Evolutionary conservation across 2,113 vertebrate species (phyloP), one percentile per base, ranked within the genome.

Genomic region (Sisor rabdophorus): DNA sequence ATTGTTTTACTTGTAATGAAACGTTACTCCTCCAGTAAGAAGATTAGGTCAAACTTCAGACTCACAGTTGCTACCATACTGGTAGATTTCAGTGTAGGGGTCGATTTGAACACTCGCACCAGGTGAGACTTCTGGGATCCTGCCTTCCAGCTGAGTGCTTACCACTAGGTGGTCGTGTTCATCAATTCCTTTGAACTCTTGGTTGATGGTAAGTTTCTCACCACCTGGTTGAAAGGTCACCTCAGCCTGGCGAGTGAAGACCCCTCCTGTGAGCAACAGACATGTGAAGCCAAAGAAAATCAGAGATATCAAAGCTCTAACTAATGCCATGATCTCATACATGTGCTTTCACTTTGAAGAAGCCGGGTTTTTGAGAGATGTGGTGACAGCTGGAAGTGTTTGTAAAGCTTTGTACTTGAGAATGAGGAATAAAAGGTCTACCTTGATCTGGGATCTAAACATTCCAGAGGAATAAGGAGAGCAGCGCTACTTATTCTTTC

Each of bases 81-180:
- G 95, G 83, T 97, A 97, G 50, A 96, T 89, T 84, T 98, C 96
- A 0, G 86, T 91, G 85, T 98, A 98, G 0, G 95, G 94, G 44
- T 92, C 90, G 61, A 98, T 94, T 28, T 94, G 92, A 26, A 98
- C 92, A 0, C 90, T 84, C 30, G 94, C 83, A 0, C 92, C 94
- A 0, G 20, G 84, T 0, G 87, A 85, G 12, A 98, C 83, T 61
- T 91, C 88, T 0, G 96, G 96, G 50, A 98, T 82, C 0, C 80
- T 91, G 61, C 96, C 96, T 19, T 96, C 93, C 88, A 98, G 90
- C 64, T 92, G 89, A 0, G 96, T 97, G 90, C 85, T 91, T 75
- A 98, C 93, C 59, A 94, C 92, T 77, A 98, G 92, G 83, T 98
- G 96, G 24, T 95, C 94, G 0, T 98, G 96, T 56, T 97, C 94